phyloP scores from a whole-genome alignment of 2,797 vertebrate species.

The Pangasius larnaudii region DNA sequence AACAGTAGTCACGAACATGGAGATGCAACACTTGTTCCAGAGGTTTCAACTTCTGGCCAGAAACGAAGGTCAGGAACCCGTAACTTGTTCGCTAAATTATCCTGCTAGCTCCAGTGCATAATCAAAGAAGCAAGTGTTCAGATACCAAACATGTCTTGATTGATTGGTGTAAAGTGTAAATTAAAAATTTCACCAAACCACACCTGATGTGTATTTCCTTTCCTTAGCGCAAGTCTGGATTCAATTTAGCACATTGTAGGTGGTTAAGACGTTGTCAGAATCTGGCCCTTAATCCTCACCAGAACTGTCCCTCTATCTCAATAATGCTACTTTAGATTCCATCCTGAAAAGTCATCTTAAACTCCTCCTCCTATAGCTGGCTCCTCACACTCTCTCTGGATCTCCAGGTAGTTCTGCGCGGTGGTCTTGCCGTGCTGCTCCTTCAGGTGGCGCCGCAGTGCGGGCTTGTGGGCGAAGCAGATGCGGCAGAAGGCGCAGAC shows the following conservation, averaged over 20 bases:
- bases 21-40: not conserved
- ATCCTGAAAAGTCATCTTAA: constrained; percentile 1
- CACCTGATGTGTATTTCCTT: not conserved
- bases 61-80: not conserved
- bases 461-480: constrained; percentile 93
- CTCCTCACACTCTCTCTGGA: constrained; percentile 80
- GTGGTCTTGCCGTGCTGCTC: constrained; percentile 96
- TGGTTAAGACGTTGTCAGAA: not conserved
- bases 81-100: not conserved
- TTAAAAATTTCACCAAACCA: not conserved
- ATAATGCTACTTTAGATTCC: constrained; percentile 22
- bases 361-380: constrained; percentile 52
- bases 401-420: constrained; percentile 88
- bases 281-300: not conserved
- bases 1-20: not conserved
- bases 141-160: not conserved
- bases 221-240: not conserved
- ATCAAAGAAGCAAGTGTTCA: not conserved
- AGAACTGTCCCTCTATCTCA: not conserved
- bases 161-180: not conserved
- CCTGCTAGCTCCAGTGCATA: not conserved
- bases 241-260: not conserved
- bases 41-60: not conserved
- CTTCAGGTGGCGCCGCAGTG: constrained; percentile 90
- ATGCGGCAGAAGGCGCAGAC: constrained; percentile 92